Conservation (phyloP, 2,113 vertebrate genomes). For the Heliornis fulica region DNA sequence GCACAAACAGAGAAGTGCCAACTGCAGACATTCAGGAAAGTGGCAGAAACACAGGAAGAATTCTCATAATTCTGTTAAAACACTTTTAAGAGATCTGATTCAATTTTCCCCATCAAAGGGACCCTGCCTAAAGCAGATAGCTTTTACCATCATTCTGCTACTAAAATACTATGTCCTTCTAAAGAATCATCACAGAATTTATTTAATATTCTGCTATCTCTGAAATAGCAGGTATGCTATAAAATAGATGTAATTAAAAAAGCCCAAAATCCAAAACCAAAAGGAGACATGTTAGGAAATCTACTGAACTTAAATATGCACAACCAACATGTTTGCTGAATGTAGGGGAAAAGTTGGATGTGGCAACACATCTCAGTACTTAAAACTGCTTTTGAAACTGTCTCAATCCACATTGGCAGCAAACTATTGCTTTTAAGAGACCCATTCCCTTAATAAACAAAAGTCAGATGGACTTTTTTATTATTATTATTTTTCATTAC, state of each 20-base stretch:
- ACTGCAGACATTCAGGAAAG: neutral
- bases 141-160: neutral
- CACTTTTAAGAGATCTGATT: neutral
- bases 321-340: neutral
- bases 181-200: neutral
- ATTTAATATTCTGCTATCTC: neutral
- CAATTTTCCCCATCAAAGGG: neutral
- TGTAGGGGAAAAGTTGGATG: accelerated
- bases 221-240: neutral
- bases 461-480: neutral
- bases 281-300: neutral
- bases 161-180: neutral
- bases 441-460: neutral
- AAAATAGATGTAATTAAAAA: neutral
- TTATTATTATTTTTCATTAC: neutral
- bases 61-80: neutral
- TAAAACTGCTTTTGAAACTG: neutral
- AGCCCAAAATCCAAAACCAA: neutral
- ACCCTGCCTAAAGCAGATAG: neutral
- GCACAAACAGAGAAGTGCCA: neutral
- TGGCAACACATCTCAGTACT: accelerated
- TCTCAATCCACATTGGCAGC: neutral
- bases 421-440: neutral
- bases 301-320: neutral
- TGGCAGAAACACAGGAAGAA: neutral